Evolutionary conservation across 23 tunicate genomes (phyloP).

Genomic region (Phallusia fumigata): DNA sequence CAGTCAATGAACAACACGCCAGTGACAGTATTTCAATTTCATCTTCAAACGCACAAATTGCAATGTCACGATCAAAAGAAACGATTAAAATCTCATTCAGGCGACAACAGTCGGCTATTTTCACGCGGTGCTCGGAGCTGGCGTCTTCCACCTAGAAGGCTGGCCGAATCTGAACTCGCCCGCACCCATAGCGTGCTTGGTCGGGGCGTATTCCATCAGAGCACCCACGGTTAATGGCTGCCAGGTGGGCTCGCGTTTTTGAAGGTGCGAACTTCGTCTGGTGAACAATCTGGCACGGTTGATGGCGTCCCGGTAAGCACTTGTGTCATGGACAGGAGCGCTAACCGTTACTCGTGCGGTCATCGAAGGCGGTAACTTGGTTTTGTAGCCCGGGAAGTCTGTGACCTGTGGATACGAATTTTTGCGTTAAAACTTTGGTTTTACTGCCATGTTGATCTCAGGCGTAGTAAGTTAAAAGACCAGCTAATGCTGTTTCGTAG

Average conservation of each 20-base stretch:
- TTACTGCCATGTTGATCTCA: too few species aligned
- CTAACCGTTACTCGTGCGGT: constrained; percentile 54
- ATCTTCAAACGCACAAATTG: too few species aligned
- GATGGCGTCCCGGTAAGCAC: background rate
- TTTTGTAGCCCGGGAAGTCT: constrained; percentile 74
- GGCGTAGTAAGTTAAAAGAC: too few species aligned
- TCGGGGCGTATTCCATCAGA: constrained; percentile 78
- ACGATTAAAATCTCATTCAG: too few species aligned
- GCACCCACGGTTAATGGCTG: constrained; percentile 89
- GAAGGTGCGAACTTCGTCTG: constrained; percentile 4
- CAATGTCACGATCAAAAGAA: too few species aligned
- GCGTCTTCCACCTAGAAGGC: constrained; percentile 57
- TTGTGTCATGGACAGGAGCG: constrained; percentile 73
- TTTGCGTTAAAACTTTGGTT: too few species aligned
- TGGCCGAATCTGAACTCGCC: constrained; percentile 66
- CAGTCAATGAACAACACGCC: too few species aligned
- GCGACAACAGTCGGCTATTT: background rate
- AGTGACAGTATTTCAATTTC: too few species aligned
- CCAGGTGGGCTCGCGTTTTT: constrained; percentile 67
- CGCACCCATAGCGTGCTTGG: constrained; percentile 35
- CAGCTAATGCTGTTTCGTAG: too few species aligned
- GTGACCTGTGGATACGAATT: constrained; percentile 44
- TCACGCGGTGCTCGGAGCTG: constrained; percentile 40
- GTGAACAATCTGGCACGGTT: constrained; percentile 22
- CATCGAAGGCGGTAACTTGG: constrained; percentile 70